Evolutionary conservation across 2,113 vertebrate genomes (phyloP).

Genomic region (Ranitomeya imitator): DNA sequence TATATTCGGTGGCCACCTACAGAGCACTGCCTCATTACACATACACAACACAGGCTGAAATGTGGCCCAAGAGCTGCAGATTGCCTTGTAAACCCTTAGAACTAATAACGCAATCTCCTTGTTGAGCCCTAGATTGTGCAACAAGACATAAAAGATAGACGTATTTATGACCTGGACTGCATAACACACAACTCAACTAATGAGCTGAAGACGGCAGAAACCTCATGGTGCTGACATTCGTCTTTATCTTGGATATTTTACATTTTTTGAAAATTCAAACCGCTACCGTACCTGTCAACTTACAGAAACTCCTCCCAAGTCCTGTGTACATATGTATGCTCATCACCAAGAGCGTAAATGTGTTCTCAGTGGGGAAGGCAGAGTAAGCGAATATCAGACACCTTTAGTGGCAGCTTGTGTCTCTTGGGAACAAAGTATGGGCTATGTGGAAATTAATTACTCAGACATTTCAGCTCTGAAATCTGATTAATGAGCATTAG

Average conservation of each 20-base stretch:
- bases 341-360: too few species aligned
- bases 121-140: background rate
- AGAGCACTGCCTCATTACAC: constrained; percentile 2
- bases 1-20: constrained; percentile 28
- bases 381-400: too few species aligned
- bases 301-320: too few species aligned
- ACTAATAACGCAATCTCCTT: background rate
- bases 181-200: background rate
- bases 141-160: background rate
- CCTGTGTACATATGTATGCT: too few species aligned
- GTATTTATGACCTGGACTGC: background rate
- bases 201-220: background rate
- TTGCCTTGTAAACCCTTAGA: background rate
- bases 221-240: background rate
- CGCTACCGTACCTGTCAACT: too few species aligned
- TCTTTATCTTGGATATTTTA: constrained; percentile 2
- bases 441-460: too few species aligned
- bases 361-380: too few species aligned
- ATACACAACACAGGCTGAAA: background rate
- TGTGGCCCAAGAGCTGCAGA: background rate
- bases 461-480: too few species aligned
- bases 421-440: too few species aligned
- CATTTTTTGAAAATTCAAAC: background rate
- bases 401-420: too few species aligned
- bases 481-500: too few species aligned